Percentiles rank a stretch among this genome's conserved stretches.
Conservation (phyloP, 1,140 invertebrate genomes). For the Pogonus chalceus region DNA sequence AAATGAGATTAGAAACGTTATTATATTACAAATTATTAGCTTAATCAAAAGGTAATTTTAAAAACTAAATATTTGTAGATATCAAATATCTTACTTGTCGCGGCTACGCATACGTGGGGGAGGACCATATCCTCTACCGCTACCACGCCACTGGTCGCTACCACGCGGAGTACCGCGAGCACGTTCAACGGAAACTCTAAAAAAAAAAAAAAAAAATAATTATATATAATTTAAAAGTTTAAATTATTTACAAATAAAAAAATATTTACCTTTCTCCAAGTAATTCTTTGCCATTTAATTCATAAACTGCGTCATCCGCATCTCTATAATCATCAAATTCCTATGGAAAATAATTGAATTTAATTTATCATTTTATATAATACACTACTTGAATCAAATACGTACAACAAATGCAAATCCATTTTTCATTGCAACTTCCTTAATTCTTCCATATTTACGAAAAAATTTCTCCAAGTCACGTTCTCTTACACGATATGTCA, state of each 20-base stretch:
- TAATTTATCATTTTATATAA: neutral
- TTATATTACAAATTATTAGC: constrained; percentile 8
- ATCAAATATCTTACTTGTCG: constrained; percentile 28
- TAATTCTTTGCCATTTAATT: constrained; percentile 92
- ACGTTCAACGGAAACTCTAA: constrained; percentile 75
- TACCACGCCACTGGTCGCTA: constrained; percentile 30
- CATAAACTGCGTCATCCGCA: constrained; percentile 97
- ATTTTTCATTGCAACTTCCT: constrained; percentile 96
- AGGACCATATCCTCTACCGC: constrained; percentile 21
- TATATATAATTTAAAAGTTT: neutral
- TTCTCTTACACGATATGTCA: constrained; percentile 88
- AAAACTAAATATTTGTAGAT: neutral
- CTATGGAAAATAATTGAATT: constrained; percentile 12
- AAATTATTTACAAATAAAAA: constrained; percentile 7
- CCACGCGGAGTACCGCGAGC: constrained; percentile 67
- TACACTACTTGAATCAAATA: neutral
- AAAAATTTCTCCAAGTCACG: constrained; percentile 97
- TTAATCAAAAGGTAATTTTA: neutral
- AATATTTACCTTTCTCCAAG: constrained; percentile 59
- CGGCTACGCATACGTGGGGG: constrained; percentile 26
- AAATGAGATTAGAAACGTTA: neutral
- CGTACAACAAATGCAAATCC: constrained; percentile 90
- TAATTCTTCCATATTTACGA: constrained; percentile 90
- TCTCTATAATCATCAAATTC: constrained; percentile 98
- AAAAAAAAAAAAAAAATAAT: constrained; percentile 9